Base-by-base conservation (phyloP, 1,140 invertebrate genomes). In the Leptonema lineaticorne region DNA sequence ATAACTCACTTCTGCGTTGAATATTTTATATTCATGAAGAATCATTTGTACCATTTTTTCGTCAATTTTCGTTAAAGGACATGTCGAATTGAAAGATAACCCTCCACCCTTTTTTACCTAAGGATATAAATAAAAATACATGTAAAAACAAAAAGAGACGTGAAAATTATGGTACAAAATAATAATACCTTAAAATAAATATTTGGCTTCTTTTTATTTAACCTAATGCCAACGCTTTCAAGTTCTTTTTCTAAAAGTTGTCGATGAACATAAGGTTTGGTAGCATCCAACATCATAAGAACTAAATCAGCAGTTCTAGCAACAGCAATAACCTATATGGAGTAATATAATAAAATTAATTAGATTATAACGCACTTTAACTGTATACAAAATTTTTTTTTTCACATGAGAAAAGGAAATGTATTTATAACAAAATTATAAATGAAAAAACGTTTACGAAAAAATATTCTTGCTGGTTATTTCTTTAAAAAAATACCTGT, bases 31-130 rank as follows among this genome's bases (percentile, higher is more conserved):
- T 79, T 99, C 97, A 76, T 99, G 96, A 7, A 99, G 82, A 75
- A 99, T 97, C 87, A 96, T 91, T 82, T 98, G 95, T 48, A 99
- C 95, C 84, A 99, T 85, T 85, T 99, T 99, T 77, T 99, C 97
- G 81, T 96, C 95, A 59, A 96, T 88, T 80, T 92, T 93, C 0
- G 96, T 97, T 22, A 99, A 81, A 7, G 93, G 87, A 77, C 96
- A 94, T 1, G 95, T 99, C 0, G 96, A 92, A 76, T 98, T 99
- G 75, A 99, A 99, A n/a, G 96, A 95, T 8, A 99, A 81, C n/a
- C 97, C 97, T 63, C 97, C 98, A 48, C 93, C 95, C 84, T 99
- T 98, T 79, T 99, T 98, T 68, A 89, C 83, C 89, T 92, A 78
- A 33, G 83, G 82, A 73, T 33, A 6, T n/a, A 59, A n/a, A 37